These are phyloP conservation scores for Rotaria macrura DNA, from an alignment of 2,888 invertebrate genomes.

Conservation along the genomic window DNA sequence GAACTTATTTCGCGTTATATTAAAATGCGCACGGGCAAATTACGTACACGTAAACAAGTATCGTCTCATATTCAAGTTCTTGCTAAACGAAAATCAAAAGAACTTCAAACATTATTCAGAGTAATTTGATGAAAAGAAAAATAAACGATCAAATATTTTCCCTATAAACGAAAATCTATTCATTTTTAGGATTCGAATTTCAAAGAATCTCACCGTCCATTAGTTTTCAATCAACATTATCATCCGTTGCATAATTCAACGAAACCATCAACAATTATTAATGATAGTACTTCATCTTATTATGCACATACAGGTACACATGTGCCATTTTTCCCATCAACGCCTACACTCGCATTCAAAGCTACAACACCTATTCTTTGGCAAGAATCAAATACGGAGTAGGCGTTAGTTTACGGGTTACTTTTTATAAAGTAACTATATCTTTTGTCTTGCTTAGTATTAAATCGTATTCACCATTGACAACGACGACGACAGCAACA, in stretches of 20 bases:
- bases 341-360: not conserved
- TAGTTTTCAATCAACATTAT: not conserved
- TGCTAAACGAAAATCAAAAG: slow-evolving; percentile 89
- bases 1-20: slow-evolving; percentile 99
- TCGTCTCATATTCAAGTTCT: slow-evolving; percentile 99
- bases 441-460: not conserved
- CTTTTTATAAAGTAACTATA: too few relatives aligned
- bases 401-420: not conserved
- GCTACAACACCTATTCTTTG: not conserved
- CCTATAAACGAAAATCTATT: not conserved
- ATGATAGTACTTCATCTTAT: not conserved
- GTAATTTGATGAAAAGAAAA: not conserved
- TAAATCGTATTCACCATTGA: not conserved
- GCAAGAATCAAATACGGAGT: not conserved
- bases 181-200: not conserved
- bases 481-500: too few relatives aligned
- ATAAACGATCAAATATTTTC: not conserved
- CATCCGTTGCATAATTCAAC: too few relatives aligned
- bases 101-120: slow-evolving; percentile 53
- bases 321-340: not conserved
- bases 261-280: not conserved
- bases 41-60: slow-evolving; percentile 96
- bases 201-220: not conserved
- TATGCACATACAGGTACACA: not conserved
- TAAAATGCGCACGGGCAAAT: slow-evolving; percentile 96